phyloP scores from a whole-genome alignment of 2,888 invertebrate genomes.

The Pristionchus maxplancki region DNA sequence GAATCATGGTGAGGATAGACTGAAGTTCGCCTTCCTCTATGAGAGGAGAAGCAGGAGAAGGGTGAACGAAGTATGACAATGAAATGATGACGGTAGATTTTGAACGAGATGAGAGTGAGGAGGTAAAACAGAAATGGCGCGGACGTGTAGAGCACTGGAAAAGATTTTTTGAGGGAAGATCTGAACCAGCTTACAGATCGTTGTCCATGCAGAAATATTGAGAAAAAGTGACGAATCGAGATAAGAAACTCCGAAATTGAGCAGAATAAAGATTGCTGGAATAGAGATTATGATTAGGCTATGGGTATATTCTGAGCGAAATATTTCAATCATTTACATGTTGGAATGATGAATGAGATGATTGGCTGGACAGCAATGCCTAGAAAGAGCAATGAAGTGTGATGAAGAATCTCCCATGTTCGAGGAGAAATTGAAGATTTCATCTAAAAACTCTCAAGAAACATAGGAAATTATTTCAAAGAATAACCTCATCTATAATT shows the following conservation, averaged over 20 bases:
- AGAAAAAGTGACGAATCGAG: background rate
- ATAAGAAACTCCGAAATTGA: background rate
- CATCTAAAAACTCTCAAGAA: too few relatives aligned
- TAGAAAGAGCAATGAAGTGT: constrained; percentile 4
- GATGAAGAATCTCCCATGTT: constrained; percentile 38
- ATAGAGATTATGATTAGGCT: background rate
- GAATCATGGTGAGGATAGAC: background rate
- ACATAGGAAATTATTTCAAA: too few relatives aligned
- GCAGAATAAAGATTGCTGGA: background rate
- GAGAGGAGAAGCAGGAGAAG: background rate
- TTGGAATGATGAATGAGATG: constrained; percentile 11
- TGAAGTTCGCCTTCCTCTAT: background rate
- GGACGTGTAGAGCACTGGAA: background rate
- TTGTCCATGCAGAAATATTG: background rate
- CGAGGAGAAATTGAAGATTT: background rate
- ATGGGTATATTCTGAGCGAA: background rate
- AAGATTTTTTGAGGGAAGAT: background rate
- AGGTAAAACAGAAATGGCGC: background rate
- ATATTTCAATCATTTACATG: background rate
- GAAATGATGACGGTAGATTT: constrained; percentile 24
- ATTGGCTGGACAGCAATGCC: constrained; percentile 1
- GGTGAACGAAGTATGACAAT: background rate
- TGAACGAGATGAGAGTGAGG: background rate
- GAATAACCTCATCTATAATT: background rate
- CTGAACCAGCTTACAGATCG: background rate